Evolutionary conservation across 2,888 invertebrate genomes (phyloP), one percentile per base, ranked within the genome.

Genomic region (Mythimna lalbum): DNA sequence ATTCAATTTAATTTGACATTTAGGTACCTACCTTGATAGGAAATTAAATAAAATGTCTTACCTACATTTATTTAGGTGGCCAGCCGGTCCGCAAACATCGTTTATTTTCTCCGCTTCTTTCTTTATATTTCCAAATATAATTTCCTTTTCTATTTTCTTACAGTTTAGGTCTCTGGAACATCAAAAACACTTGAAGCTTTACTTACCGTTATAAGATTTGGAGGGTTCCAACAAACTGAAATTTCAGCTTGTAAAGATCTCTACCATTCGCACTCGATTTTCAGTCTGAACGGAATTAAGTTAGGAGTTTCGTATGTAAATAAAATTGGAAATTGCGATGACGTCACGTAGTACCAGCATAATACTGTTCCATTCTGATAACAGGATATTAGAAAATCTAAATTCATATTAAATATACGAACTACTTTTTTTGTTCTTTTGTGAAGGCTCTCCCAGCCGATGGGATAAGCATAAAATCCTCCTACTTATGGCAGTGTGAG

Each of bases 241-340:
- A 80, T 76, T 71, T 57, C 23, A 39, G 68, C 73, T 71, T 73
- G 70, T 77, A 77, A 77, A 77, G 63, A 77, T 77, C 63, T 61
- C 69, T 80, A 50, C 63, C 67, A 66, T 79, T 81, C 76, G 63
- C 73, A 79, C 79, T 79, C 78, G 75, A 81, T 81, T 81, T 80
- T 74, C 72, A 68, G 71, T 80, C 52, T 65, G 80, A 71, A 76
- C 65, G n/a, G 65, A 79, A 79, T 80, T 76, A 79, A 76, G 76
- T 78, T 72, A 64, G 74, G 63, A 81, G 72, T 81, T 78, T 81
- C 78, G 75, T 81, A 81, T 81, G 78, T 81, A 81, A 81, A 81
- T 81, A 81, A 78, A 78, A 81, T 81, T 66, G 80, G 78, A 63
- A 63, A 78, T 63, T 50, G 77, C 60, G 69, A 78, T 81, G 80